phyloP scores from a whole-genome alignment of 2,797 vertebrate species.

The Meriones psammophilus region DNA sequence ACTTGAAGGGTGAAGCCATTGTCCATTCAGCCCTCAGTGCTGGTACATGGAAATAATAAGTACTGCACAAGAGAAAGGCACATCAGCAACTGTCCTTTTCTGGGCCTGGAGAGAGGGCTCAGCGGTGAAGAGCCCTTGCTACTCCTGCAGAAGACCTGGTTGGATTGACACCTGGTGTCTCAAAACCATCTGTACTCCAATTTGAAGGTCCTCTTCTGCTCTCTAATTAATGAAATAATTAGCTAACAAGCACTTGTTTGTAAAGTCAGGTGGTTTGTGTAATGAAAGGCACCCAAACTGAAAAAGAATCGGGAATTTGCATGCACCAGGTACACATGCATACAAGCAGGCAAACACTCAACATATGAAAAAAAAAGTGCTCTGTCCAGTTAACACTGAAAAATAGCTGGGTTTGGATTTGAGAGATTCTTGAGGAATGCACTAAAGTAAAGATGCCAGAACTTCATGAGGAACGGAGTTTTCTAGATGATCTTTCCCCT shows the following conservation, averaged over 20 bases:
- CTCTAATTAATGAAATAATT: slow-evolving; percentile 34
- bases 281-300: slow-evolving; percentile 34
- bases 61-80: background rate
- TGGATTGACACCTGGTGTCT: background rate
- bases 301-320: background rate
- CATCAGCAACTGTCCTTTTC: background rate
- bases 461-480: background rate
- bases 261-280: slow-evolving; percentile 52
- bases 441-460: slow-evolving; percentile 4
- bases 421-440: background rate
- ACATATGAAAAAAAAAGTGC: background rate
- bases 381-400: background rate
- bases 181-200: background rate
- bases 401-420: background rate
- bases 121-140: background rate
- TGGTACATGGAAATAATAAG: background rate
- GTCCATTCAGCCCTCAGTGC: background rate
- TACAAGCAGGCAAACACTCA: too few species aligned
- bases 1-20: slow-evolving; percentile 7
- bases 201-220: background rate
- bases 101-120: background rate
- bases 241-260: slow-evolving; percentile 59
- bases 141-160: background rate
- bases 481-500: background rate
- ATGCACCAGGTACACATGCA: too few species aligned